Evolutionary conservation across 2,888 invertebrate species (phyloP), one percentile per base, ranked within the genome.

Genomic region (Andricus quercusramuli): DNA sequence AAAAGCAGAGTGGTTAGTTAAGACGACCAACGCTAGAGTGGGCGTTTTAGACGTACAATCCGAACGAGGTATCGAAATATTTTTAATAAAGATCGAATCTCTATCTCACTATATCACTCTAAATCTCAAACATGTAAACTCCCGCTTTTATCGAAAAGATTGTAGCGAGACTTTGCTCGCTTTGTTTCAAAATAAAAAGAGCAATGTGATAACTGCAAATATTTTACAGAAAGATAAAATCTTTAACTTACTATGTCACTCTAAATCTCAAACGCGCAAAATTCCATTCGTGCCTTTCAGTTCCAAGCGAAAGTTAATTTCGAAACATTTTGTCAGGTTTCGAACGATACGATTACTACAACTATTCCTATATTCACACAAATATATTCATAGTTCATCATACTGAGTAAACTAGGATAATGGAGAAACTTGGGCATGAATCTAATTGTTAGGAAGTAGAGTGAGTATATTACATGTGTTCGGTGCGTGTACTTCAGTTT

Each of bases 291-390:
- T 68, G 65, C 76, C 29, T 80, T 67, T 83, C 83, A 84, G 83
- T 86, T 83, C 82, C 44, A 78, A 77, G 78, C 62, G 80, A 81
- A 67, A 80, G 80, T 77, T 79, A 47, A 66, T 82, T 79, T 79
- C 79, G 77, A 81, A 80, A 81, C 76, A 83, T 83, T 80, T 84
- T 87, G 81, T 41, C 22, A 11, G 11, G 29, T 62, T 77, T 41
- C n/a, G 59, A 79, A 83, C 83, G 85, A 87, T 87, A 86, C 80
- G 90, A 90, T 88, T 78, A 82, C 87, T 89, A 89, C 77, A 84
- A 68, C 82, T 88, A 88, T 82, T 80, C 81, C 83, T 89, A 89
- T 90, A 88, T 90, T 89, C 90, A 91, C 89, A 90, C 85, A 84
- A 83, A 88, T 87, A 84, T 87, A 81, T 80, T 80, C 80, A 82